Percentiles rank a stretch among this genome's conserved stretches.
Evolutionary conservation across 2,888 invertebrate genomes (phyloP).

Genomic region (Anoncus sp.): DNA sequence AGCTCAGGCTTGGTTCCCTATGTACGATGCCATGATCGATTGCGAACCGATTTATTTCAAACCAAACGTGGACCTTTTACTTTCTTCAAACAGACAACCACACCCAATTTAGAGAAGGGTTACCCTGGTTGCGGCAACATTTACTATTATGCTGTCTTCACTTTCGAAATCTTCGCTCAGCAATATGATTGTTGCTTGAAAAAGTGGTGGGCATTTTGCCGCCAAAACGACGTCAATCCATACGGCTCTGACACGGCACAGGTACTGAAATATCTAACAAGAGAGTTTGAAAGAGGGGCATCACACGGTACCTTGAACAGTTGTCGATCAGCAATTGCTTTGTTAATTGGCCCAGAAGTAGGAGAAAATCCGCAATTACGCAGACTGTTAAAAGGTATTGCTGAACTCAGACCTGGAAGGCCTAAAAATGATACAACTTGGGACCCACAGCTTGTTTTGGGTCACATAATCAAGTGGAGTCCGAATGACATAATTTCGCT

Average conservation of each 20-base stretch:
- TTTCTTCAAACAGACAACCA: constrained; percentile 46
- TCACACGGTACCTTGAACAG: constrained; percentile 10
- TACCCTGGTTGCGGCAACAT: constrained; percentile 6
- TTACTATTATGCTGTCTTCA: constrained; percentile 19
- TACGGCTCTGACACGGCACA: not conserved
- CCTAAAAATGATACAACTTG: not conserved
- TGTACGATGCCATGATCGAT: constrained; percentile 47
- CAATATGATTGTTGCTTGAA: constrained; percentile 14
- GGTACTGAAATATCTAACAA: constrained; percentile 2
- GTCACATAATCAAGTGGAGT: too few species aligned
- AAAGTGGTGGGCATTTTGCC: constrained; percentile 28
- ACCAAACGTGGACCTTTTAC: constrained; percentile 48
- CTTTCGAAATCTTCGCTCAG: constrained; percentile 18
- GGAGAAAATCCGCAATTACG: not conserved
- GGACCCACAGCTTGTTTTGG: too few species aligned
- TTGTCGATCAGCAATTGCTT: not conserved
- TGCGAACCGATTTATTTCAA: constrained; percentile 49
- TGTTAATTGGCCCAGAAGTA: not conserved
- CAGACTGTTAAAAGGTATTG: not conserved
- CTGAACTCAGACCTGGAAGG: not conserved
- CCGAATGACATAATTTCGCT: too few species aligned
- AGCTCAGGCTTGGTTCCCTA: constrained; percentile 50
- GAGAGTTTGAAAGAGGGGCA: constrained; percentile 7
- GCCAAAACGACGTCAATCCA: not conserved
- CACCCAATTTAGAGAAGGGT: constrained; percentile 21